Base-by-base conservation (phyloP, 2,113 vertebrate species). In the Axis porcinus region DNA sequence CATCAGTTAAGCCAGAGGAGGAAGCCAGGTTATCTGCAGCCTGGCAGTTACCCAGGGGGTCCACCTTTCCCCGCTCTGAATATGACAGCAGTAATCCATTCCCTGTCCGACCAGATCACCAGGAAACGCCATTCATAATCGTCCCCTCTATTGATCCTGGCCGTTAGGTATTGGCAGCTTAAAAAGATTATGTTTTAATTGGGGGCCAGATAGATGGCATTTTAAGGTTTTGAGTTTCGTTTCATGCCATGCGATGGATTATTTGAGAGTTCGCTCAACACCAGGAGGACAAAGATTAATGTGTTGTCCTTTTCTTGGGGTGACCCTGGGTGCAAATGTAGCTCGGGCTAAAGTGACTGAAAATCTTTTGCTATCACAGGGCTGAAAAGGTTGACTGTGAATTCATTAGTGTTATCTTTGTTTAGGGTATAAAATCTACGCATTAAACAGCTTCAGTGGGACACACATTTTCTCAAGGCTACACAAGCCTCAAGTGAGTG, bases 151-250 rank as follows among this genome's bases (percentile, higher is more conserved):
- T 99, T 98, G 99, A 99, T 99, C 98, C 97, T 90, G 98, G 99
- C 98, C 98, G 97, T 98, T 97, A 97, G 92, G 95, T 99, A 99
- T 99, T 98, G 99, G 99, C 99, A 99, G 97, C 97, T 98, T 98
- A 98, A 99, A 99, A 99, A 99, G 99, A 99, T 99, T 99, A 99
- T 98, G 98, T 99, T 99, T 99, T 99, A 99, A 99, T 99, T 99
- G 99, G 98, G 97, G 98, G 99, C 99, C 98, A 98, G 99, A 99
- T 98, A 99, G 98, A 99, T 99, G 99, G 98, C 97, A 97, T 99
- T 99, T 99, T 98, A 98, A 98, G 98, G 98, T 98, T 98, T 99
- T 98, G 98, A 98, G 98, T 99, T 99, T 99, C 97, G 87, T 97
- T 96, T 92, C 79, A 36, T 97, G 98, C 98, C 82, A 94, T 54